These are phyloP conservation scores for Siniperca obscura DNA, from an alignment of 2,797 vertebrate species.

Conservation along the genomic window DNA sequence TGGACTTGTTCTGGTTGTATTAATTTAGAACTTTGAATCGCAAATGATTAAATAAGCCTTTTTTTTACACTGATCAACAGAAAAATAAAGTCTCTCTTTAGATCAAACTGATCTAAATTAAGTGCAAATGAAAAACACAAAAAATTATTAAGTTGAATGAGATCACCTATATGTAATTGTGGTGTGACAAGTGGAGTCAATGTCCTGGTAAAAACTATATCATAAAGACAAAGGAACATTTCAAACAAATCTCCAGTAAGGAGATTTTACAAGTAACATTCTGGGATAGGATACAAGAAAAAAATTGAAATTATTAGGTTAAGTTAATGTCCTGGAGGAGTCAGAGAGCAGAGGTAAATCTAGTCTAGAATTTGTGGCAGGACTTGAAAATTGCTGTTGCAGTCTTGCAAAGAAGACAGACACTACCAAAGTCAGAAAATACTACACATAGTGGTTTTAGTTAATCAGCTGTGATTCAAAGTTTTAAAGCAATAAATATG, in stretches of 20 bases:
- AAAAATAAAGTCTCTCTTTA: background rate
- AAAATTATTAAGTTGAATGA: background rate
- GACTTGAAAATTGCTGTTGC: background rate
- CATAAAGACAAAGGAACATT: background rate
- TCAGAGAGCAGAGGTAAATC: background rate
- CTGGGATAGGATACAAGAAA: background rate
- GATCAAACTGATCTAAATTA: background rate
- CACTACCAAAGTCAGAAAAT: background rate
- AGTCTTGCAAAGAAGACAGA: background rate
- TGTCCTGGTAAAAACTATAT: background rate
- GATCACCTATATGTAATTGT: background rate
- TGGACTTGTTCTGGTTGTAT: background rate
- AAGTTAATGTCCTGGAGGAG: background rate
- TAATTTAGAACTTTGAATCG: conserved; percentile 34
- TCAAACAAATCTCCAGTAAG: background rate
- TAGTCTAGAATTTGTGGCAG: background rate
- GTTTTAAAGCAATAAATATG: conserved; percentile 19
- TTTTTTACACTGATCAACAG: background rate
- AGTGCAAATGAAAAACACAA: background rate
- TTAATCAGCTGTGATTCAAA: conserved; percentile 32
- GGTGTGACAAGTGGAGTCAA: background rate
- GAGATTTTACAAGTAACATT: background rate
- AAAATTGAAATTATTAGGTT: background rate
- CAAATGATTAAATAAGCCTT: background rate
- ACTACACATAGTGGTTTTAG: background rate